These are phyloP conservation scores for Zaprionus gabonicus DNA, from an alignment of 1,140 invertebrate species.

Conservation along the genomic window DNA sequence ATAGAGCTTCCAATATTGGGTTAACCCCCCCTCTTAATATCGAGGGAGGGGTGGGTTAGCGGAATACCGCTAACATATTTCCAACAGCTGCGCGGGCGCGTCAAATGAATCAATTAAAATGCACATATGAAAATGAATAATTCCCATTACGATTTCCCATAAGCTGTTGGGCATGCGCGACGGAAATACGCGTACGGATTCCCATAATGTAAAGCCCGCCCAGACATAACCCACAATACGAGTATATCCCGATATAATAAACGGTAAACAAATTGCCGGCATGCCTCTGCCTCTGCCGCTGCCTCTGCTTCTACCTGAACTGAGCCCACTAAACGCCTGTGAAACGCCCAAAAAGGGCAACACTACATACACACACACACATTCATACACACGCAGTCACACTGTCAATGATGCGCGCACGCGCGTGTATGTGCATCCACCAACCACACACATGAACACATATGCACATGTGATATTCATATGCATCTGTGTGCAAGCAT, in stretches of 20 bases:
- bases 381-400: neutral
- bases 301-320: constrained; percentile 19
- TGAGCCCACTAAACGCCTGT: constrained; percentile 24
- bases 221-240: constrained; percentile 59
- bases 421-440: constrained; percentile 6
- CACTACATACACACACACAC: constrained; percentile 15
- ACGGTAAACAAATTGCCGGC: constrained; percentile 44
- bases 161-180: constrained; percentile 69
- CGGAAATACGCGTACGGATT: constrained; percentile 58
- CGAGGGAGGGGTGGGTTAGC: neutral
- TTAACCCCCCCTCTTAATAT: neutral
- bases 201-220: constrained; percentile 59
- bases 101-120: constrained; percentile 40
- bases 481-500: constrained; percentile 31
- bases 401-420: constrained; percentile 39
- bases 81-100: constrained; percentile 57
- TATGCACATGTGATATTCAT: constrained; percentile 12
- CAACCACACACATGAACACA: neutral
- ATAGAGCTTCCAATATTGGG: neutral
- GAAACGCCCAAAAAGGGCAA: constrained; percentile 33
- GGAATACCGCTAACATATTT: constrained; percentile 55
- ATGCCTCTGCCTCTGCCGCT: constrained; percentile 35
- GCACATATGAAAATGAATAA: constrained; percentile 54
- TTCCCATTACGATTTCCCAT: constrained; percentile 64
- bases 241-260: constrained; percentile 41